phyloP scores from a whole-genome alignment of 2,888 invertebrate genomes.

The Sepioteuthis lessoniana region DNA sequence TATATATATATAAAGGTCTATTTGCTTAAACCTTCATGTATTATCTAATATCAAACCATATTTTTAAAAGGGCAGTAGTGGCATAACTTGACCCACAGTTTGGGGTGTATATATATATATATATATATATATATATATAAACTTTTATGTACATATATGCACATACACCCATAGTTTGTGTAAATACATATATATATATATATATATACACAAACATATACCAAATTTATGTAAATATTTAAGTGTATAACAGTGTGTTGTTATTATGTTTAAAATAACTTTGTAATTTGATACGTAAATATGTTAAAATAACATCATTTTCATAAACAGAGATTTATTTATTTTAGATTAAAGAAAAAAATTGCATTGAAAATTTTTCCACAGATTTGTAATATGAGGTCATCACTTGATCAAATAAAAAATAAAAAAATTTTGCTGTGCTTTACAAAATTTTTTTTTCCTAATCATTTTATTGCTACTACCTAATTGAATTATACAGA shows the following conservation, averaged over 20 bases:
- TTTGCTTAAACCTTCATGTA: too few species aligned
- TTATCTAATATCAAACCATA: too few species aligned
- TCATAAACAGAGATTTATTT: not conserved
- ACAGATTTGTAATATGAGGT: not conserved
- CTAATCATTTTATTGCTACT: too few species aligned
- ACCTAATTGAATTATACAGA: too few species aligned
- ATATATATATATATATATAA: too few species aligned
- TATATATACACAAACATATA: not conserved
- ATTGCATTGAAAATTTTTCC: not conserved
- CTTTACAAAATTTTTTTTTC: too few species aligned
- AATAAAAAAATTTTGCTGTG: too few species aligned
- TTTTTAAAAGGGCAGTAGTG: too few species aligned
- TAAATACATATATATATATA: not conserved
- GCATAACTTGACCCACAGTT: too few species aligned
- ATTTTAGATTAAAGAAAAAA: not conserved
- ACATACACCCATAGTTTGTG: not conserved
- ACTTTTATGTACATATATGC: not conserved
- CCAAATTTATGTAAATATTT: not conserved
- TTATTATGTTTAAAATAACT: slow-evolving; percentile 2
- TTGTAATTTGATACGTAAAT: not conserved
- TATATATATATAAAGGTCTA: too few species aligned
- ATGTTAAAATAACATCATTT: slow-evolving; percentile 11
- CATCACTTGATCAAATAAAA: too few species aligned
- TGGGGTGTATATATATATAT: too few species aligned
- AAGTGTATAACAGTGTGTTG: not conserved